Evolutionary conservation across 64 coral and sea anemone genomes (phyloP), one percentile per base, ranked within the genome.

Genomic region (Astreopora myriophthalma): DNA sequence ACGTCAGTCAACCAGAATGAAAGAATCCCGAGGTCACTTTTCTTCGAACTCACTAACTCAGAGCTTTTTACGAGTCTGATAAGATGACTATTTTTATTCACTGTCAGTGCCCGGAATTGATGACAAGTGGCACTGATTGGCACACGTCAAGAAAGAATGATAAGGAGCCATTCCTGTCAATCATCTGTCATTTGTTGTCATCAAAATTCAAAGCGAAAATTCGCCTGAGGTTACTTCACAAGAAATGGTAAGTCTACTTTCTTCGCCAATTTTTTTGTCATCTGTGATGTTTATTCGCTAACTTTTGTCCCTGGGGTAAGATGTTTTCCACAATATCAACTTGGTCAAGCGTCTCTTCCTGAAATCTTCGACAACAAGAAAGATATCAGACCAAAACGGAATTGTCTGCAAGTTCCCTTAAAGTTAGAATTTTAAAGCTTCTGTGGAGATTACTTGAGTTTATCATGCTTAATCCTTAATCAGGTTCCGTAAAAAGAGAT

Each of bases 141-240:
- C 75, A 52, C 17, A 52, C 55, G 75, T 79, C 75, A 37, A 25
- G 2, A 51, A 33, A 33, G 13, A 79, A 79, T 57, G 26, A 57
- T 30, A 79, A 19, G 48, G 48, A 79, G 26, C 6, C 44, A 31
- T 20, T 11, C 23, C 14, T 55, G 75, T 79, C 75, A 79, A 79
- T 79, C 48, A 55, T 26, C n/a, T 79, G 75, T 79, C 44, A 55
- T 30, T 28, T 8, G 13, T 17, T 52, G 48, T 55, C 75, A 55
- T 79, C 42, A 79, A 79, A 79, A 49, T 79, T 79, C 44, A 33
- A 55, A 52, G 27, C 22, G 48, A 79, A 55, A 76, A 79, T 34
- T 79, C 26, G 75, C 75, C 75, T 79, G 75, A 79, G 75, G 75
- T 79, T 49, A 32, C 27, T 37, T 57, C 75, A 44, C 75, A 52